These are phyloP conservation scores for Semaprochilodus insignis DNA, from an alignment of 2,797 vertebrate genomes.

Conservation along the genomic window DNA sequence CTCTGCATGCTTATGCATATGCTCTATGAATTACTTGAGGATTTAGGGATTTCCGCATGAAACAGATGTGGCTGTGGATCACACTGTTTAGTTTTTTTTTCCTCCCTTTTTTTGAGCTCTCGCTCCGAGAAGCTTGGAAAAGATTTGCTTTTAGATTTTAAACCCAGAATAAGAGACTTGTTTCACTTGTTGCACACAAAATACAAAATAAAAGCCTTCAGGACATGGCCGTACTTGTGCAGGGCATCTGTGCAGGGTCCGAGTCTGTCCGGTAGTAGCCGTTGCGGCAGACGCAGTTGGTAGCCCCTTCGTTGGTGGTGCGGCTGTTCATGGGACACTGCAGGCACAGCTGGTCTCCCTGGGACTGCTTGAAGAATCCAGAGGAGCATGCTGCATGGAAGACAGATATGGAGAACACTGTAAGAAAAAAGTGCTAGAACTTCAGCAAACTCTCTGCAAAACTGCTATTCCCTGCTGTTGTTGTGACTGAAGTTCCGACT, in stretches of 20 bases:
- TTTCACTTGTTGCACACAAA: neutral
- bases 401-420: conserved; percentile 8
- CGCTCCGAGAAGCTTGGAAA: too few species aligned
- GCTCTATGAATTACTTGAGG: conserved; percentile 28
- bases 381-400: conserved; percentile 83
- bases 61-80: neutral
- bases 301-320: conserved; percentile 89
- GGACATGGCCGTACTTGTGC: conserved; percentile 87
- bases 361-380: conserved; percentile 91
- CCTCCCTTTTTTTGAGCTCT: too few species aligned
- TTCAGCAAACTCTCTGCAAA: neutral
- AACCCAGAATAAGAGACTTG: neutral
- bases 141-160: too few species aligned
- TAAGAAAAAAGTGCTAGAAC: neutral
- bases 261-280: conserved; percentile 90
- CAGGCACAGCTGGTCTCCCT: conserved; percentile 89
- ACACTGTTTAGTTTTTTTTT: neutral
- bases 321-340: conserved; percentile 94
- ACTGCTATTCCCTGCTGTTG: neutral
- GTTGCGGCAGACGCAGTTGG: conserved; percentile 88
- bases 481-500: neutral
- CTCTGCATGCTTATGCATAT: conserved; percentile 28
- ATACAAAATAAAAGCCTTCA: conserved; percentile 17
- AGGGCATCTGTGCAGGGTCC: conserved; percentile 91
- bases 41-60: conserved; percentile 13